Base-by-base conservation (phyloP, 1,140 invertebrate genomes). In the Drosophila pseudoananassae region DNA sequence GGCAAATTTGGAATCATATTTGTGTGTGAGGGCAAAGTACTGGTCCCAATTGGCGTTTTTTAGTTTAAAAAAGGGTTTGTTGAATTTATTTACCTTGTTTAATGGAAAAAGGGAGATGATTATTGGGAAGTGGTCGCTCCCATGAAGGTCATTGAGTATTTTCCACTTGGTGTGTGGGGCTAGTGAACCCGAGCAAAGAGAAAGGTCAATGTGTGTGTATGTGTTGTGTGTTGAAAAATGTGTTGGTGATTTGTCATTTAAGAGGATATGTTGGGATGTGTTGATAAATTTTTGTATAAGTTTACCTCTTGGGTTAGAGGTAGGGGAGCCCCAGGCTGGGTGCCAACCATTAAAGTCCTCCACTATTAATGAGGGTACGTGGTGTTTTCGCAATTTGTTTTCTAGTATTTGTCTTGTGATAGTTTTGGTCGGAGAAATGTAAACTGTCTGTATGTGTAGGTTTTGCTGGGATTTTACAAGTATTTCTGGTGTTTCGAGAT, bases 401-500 rank as follows among this genome's bases (percentile, higher is more conserved):
- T 40, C n/a, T 14, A 40, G 38, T 5, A 15, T 40, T 40, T 40
- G 12, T 40, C 12, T 40, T 40, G 38, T 40, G 10, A 40, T 10
- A 40, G 38, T 40, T 40, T 40, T 40, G 38, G n/a, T 40, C 14
- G 38, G 38, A 40, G 38, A n/a, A 4, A 40, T 40, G 10, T 40
- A 15, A 14, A 10, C 38, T 14, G n/a, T 14, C 38, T 40, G n/a
- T 5, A 40, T 40, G 38, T 40, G 25, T 5, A 27, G 5, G 25
- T 27, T 27, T 27, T 27, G 4, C 25, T 27, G 4, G 25, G 25
- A 27, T 40, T 40, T 40, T 40, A 40, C 12, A 5, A 40, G 38
- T 40, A 14, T 40, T 40, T 40, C 4, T 40, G 15, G 38, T 40
- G 38, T 40, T 40, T 40, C 38, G 38, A 40, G 38, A 40, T 40